Evolutionary conservation across 2,797 vertebrate genomes (phyloP).

Genomic region (Coreius guichenoti): DNA sequence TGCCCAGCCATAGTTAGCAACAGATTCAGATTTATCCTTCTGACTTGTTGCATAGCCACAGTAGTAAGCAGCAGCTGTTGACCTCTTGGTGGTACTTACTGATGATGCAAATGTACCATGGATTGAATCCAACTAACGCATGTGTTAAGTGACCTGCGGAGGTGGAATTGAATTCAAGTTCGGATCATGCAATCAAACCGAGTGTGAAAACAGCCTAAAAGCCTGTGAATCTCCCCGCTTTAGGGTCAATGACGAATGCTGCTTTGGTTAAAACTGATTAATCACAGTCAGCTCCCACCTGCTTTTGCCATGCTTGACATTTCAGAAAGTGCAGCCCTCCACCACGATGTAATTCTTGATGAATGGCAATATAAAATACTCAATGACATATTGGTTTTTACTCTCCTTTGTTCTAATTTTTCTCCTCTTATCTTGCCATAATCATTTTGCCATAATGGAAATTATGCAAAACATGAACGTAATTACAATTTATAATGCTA

Average conservation of each 20-base stretch:
- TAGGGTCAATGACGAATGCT: slow-evolving; percentile 58
- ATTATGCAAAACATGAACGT: slow-evolving; percentile 34
- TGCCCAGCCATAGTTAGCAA: neutral
- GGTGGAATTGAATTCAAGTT: slow-evolving; percentile 22
- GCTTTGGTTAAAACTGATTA: slow-evolving; percentile 57
- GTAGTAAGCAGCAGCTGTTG: neutral
- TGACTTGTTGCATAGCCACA: neutral
- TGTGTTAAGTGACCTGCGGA: slow-evolving; percentile 3
- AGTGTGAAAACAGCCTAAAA: slow-evolving; percentile 35
- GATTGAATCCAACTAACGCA: slow-evolving; percentile 9
- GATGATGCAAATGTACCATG: slow-evolving; percentile 11
- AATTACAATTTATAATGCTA: slow-evolving; percentile 17
- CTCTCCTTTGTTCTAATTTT: slow-evolving; percentile 9
- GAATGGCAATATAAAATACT: slow-evolving; percentile 42
- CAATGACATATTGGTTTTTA: slow-evolving; percentile 34
- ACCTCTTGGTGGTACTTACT: neutral
- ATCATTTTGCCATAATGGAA: slow-evolving; percentile 34
- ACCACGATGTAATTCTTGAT: slow-evolving; percentile 41
- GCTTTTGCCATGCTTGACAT: slow-evolving; percentile 64
- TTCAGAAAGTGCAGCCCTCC: slow-evolving; percentile 56
- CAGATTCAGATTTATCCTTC: neutral
- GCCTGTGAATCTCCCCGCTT: slow-evolving; percentile 41
- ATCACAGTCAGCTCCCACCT: slow-evolving; percentile 55
- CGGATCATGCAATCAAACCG: slow-evolving; percentile 11
- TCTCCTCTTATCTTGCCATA: slow-evolving; percentile 3